Evolutionary conservation across 1,140 invertebrate genomes (phyloP).

Genomic region (Helicoverpa zea): DNA sequence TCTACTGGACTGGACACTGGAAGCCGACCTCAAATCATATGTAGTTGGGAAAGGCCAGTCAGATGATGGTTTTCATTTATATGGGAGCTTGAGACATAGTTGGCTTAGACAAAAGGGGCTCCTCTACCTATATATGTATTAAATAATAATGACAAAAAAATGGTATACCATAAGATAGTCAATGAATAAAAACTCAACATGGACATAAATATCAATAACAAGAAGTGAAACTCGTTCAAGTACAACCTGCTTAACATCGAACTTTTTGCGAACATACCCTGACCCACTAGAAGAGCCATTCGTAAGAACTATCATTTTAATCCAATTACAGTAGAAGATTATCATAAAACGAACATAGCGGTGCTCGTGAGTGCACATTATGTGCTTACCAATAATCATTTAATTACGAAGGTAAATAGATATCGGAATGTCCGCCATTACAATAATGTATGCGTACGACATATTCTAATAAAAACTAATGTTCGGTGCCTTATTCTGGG

Average conservation of each 20-base stretch:
- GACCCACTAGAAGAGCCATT: conserved; percentile 34
- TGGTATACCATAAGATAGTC: neutral
- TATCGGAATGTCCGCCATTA: conserved; percentile 53
- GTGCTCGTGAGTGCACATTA: conserved; percentile 51
- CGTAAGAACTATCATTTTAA: conserved; percentile 49
- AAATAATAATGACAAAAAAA: neutral
- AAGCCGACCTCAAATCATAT: too few species aligned
- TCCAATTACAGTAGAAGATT: conserved; percentile 47
- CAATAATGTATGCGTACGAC: conserved; percentile 54
- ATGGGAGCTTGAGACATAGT: too few species aligned
- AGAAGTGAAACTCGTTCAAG: conserved; percentile 8
- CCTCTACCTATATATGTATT: too few species aligned
- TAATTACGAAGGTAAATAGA: conserved; percentile 56
- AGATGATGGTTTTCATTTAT: too few species aligned
- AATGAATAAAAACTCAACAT: neutral
- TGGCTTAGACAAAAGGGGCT: too few species aligned
- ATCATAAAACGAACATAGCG: conserved; percentile 49
- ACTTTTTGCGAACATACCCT: conserved; percentile 36
- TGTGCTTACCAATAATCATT: conserved; percentile 58
- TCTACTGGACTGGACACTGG: too few species aligned
- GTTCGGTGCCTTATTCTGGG: conserved; percentile 32
- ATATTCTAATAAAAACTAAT: conserved; percentile 49
- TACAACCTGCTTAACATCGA: neutral
- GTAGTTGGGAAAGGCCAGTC: too few species aligned
- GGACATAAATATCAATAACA: neutral